phyloP scores from a whole-genome alignment of 2,113 vertebrate species.

The Dasyornis broadbenti region DNA sequence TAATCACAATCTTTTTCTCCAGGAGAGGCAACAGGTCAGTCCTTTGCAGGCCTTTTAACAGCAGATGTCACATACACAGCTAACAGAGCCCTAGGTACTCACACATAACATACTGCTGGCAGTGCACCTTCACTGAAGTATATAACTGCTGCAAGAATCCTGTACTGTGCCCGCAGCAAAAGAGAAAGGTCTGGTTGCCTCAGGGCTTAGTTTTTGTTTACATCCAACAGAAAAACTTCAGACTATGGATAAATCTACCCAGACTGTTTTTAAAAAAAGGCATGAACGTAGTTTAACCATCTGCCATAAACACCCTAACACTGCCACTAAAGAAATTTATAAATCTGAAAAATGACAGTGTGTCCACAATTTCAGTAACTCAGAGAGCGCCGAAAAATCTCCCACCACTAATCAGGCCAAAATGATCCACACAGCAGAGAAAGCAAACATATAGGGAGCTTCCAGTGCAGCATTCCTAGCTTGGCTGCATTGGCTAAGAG shows the following conservation, averaged over 20 bases:
- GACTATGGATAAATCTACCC: not conserved
- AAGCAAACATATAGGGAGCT: not conserved
- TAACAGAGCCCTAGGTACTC: not conserved
- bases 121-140: not conserved
- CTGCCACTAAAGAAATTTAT: not conserved
- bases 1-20: not conserved
- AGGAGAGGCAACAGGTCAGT: not conserved
- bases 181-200: not conserved
- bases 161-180: not conserved
- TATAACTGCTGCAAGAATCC: not conserved
- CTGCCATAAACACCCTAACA: not conserved
- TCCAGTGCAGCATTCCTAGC: not conserved
- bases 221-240: not conserved
- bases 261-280: not conserved
- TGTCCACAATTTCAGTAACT: not conserved
- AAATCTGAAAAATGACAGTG: not conserved
- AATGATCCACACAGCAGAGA: not conserved
- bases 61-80: not conserved
- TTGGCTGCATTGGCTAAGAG: not conserved
- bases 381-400: not conserved
- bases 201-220: not conserved
- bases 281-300: not conserved
- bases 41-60: not conserved
- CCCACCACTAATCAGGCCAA: not conserved
- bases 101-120: not conserved